These are phyloP conservation scores for Poeciliopsis retropinna DNA, from an alignment of 2,113 vertebrate species.

Conservation along the genomic window DNA sequence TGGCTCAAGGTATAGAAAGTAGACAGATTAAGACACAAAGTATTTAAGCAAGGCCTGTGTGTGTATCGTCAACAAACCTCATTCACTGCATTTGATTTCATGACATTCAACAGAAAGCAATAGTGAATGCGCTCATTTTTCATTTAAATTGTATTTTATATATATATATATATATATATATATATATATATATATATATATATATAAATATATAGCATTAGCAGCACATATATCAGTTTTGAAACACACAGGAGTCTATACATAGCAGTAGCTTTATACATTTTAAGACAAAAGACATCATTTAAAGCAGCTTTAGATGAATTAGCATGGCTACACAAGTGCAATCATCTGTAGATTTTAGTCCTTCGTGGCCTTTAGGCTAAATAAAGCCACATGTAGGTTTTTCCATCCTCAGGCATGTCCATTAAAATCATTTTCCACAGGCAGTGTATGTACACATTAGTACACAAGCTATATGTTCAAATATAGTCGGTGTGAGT, in stretches of 20 bases:
- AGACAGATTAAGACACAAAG: conserved; percentile 11
- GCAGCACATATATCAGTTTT: conserved; percentile 54
- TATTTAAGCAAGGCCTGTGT: conserved; percentile 20
- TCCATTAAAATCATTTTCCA: conserved; percentile 4
- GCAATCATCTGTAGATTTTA: conserved; percentile 24
- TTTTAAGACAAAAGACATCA: conserved; percentile 69
- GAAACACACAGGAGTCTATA: conserved; percentile 43
- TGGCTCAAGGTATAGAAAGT: conserved; percentile 4
- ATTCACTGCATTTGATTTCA: conserved; percentile 25
- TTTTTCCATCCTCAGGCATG: conserved; percentile 5
- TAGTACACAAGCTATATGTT: conserved; percentile 17
- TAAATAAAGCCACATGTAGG: conserved; percentile 9
- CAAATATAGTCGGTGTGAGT: conserved; percentile 2
- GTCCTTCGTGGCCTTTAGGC: conserved; percentile 30
- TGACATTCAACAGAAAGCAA: conserved; percentile 51
- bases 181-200: too few species aligned
- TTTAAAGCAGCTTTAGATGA: conserved; percentile 59
- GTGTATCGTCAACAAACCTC: conserved; percentile 41
- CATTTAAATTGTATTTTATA: conserved; percentile 26
- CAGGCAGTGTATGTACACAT: conserved; percentile 22
- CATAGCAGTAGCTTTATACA: conserved; percentile 59
- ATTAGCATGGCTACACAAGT: conserved; percentile 62
- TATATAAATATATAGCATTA: conserved; percentile 20
- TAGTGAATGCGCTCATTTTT: conserved; percentile 30
- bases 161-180: too few species aligned